These are phyloP conservation scores for Dasypus novemcinctus DNA, from an alignment of 2,113 vertebrate species.

Conservation along the genomic window DNA sequence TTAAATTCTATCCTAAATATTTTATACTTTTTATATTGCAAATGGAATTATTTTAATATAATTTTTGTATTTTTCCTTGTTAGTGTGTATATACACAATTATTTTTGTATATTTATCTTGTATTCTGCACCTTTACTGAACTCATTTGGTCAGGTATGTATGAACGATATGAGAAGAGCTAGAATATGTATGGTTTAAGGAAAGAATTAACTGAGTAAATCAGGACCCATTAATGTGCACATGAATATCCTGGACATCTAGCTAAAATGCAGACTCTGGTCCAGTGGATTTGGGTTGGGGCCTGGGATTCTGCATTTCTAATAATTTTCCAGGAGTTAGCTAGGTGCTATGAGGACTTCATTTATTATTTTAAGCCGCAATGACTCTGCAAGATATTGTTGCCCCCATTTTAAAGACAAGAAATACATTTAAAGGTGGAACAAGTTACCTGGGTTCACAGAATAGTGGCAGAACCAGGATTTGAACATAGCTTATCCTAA, in stretches of 20 bases:
- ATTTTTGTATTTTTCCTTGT: background rate
- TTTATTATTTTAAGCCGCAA: conserved; percentile 31
- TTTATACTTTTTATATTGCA: too few relatives aligned
- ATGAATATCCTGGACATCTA: conserved; percentile 23
- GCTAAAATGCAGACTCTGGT: conserved; percentile 43
- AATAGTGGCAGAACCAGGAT: background rate
- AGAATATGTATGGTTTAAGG: background rate
- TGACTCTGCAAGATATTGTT: background rate
- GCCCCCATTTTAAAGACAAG: background rate
- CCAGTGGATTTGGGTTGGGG: background rate
- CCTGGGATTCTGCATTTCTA: conserved; percentile 31
- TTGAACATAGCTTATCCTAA: conserved; percentile 7
- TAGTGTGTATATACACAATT: background rate
- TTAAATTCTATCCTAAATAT: too few relatives aligned
- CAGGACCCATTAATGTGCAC: conserved; percentile 25
- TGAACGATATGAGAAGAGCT: background rate
- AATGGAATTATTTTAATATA: background rate
- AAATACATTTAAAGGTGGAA: conserved; percentile 21
- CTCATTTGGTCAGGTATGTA: background rate
- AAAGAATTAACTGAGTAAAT: conserved; percentile 27
- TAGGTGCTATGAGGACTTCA: background rate
- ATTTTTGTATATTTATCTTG: too few relatives aligned
- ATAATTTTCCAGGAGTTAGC: background rate
- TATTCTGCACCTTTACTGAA: background rate
- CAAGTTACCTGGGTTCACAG: conserved; percentile 5